phyloP scores from a whole-genome alignment of 2,113 vertebrate genomes.

The Oncorhynchus mykiss region DNA sequence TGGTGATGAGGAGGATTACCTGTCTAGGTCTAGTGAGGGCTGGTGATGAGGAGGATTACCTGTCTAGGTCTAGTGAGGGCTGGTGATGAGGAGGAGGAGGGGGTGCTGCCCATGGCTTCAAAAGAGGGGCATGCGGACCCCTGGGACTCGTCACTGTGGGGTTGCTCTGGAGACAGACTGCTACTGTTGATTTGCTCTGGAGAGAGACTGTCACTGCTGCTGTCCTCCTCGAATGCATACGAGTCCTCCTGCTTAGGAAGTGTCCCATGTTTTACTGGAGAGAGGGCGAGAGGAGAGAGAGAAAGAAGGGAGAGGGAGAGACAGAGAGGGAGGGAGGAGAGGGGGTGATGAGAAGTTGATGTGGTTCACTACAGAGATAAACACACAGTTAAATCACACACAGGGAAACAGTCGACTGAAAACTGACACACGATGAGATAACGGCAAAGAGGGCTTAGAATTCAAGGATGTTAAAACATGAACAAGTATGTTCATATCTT shows the following conservation, averaged over 20 bases:
- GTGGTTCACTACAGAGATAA: too few relatives aligned
- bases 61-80: constrained; percentile 61
- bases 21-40: too few relatives aligned
- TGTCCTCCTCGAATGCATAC: constrained; percentile 94
- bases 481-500: too few relatives aligned
- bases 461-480: too few relatives aligned
- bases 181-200: constrained; percentile 46
- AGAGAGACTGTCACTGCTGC: constrained; percentile 82
- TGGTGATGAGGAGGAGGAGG: constrained; percentile 64
- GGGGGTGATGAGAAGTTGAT: neutral
- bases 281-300: neutral
- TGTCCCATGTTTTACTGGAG: constrained; percentile 81
- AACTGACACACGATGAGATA: neutral
- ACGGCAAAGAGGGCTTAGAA: too few relatives aligned
- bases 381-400: too few relatives aligned
- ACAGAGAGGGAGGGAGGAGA: neutral
- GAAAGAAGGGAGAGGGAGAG: neutral
- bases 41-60: too few relatives aligned
- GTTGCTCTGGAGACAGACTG: constrained; percentile 84
- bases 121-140: constrained; percentile 72
- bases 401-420: neutral
- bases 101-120: constrained; percentile 70
- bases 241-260: constrained; percentile 85
- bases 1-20: too few relatives aligned
- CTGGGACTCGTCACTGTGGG: constrained; percentile 72